Conservation (phyloP, 53 echinoderm and acorn worm species). For the Stichopus horrens region DNA sequence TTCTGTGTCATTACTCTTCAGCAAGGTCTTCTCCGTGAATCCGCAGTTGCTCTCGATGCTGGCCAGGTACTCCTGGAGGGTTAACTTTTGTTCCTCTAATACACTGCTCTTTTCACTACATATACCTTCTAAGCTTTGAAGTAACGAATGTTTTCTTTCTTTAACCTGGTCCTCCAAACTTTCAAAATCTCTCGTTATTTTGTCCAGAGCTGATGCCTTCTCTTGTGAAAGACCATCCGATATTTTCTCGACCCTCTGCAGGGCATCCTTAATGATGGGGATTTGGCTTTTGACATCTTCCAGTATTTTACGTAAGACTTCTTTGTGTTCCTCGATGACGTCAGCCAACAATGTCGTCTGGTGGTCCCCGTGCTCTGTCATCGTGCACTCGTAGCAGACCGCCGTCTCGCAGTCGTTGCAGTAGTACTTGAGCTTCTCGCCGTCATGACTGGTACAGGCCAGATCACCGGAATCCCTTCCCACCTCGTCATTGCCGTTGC, state of each 20-base stretch:
- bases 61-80: constrained; percentile 67
- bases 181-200: constrained; percentile 75
- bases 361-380: constrained; percentile 90
- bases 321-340: constrained; percentile 96
- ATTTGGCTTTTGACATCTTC: constrained; percentile 87
- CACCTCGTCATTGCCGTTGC: constrained; percentile 61
- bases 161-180: constrained; percentile 73
- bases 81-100: constrained; percentile 73
- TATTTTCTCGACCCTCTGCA: constrained; percentile 71
- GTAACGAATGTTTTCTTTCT: constrained; percentile 70
- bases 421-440: constrained; percentile 84
- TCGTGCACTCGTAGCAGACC: constrained; percentile 85
- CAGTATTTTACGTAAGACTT: constrained; percentile 72
- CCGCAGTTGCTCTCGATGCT: constrained; percentile 91
- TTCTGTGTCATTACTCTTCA: constrained; percentile 84
- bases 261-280: constrained; percentile 85
- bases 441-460: constrained; percentile 83
- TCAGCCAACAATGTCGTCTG: constrained; percentile 81
- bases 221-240: constrained; percentile 75
- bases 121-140: constrained; percentile 72
- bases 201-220: constrained; percentile 66
- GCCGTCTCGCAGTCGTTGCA: constrained; percentile 97
- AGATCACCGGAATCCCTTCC: constrained; percentile 60
- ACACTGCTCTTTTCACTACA: constrained; percentile 84
- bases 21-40: constrained; percentile 90